Percentiles rank a stretch among this genome's conserved stretches.
These are phyloP conservation scores for Lasius fuliginosus DNA, from an alignment of 2,888 invertebrate genomes.

Conservation along the genomic window DNA sequence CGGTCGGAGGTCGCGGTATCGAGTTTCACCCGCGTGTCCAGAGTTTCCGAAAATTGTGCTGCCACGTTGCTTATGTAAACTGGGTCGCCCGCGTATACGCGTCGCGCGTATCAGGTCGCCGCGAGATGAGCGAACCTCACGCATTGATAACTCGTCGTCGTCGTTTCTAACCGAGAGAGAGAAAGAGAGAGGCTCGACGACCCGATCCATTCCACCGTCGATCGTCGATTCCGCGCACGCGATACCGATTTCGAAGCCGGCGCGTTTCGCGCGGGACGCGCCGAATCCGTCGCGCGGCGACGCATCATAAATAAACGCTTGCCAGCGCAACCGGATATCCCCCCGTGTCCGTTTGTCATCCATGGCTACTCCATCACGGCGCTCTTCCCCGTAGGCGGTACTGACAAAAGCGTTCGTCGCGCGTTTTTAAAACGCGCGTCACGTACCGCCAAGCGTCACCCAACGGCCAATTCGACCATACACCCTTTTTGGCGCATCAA, in stretches of 20 bases:
- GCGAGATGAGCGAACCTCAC: not conserved
- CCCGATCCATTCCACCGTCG: slow-evolving; percentile 24
- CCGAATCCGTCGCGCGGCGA: slow-evolving; percentile 68
- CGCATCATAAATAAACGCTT: slow-evolving; percentile 77
- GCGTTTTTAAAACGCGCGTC: slow-evolving; percentile 67
- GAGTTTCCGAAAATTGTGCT: slow-evolving; percentile 36
- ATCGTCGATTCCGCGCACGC: slow-evolving; percentile 72
- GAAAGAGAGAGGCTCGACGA: slow-evolving; percentile 25
- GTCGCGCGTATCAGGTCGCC: not conserved
- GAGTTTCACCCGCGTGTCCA: not conserved
- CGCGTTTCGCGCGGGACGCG: slow-evolving; percentile 62
- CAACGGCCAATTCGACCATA: slow-evolving; percentile 28
- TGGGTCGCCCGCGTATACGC: slow-evolving; percentile 15
- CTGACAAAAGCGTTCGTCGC: slow-evolving; percentile 72
- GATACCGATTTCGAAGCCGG: slow-evolving; percentile 67
- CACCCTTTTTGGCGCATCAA: not conserved
- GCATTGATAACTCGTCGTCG: slow-evolving; percentile 14
- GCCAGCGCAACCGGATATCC: slow-evolving; percentile 73
- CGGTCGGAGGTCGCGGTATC: not conserved
- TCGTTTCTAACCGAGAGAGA: not conserved
- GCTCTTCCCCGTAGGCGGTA: slow-evolving; percentile 50
- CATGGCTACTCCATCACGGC: slow-evolving; percentile 23
- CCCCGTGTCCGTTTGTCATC: slow-evolving; percentile 74
- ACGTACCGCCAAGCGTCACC: slow-evolving; percentile 61
- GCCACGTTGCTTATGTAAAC: slow-evolving; percentile 48